Percentiles rank a stretch among this genome's conserved stretches.
Evolutionary conservation across 2,888 invertebrate species (phyloP).

Genomic region (Auanema freiburgensis): DNA sequence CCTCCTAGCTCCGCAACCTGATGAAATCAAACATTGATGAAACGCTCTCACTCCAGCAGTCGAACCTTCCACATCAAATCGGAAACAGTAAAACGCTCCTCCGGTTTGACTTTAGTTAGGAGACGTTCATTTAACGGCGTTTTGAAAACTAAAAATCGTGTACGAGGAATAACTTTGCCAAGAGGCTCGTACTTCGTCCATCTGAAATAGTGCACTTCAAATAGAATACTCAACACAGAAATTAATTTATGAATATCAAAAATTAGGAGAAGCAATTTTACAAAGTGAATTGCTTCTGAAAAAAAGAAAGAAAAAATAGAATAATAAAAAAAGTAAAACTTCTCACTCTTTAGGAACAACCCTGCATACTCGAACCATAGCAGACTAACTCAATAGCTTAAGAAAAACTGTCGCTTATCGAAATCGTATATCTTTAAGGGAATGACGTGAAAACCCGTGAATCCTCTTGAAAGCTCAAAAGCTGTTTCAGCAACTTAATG

Average conservation of each 20-base stretch:
- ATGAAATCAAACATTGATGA: conserved; percentile 19
- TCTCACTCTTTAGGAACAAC: conserved; percentile 58
- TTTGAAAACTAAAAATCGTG: conserved; percentile 78
- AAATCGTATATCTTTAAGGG: no score
- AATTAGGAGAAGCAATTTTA: conserved; percentile 3
- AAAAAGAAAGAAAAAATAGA: conserved; percentile 9
- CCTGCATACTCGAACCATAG: conserved; percentile 53
- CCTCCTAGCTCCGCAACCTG: conserved; percentile 52
- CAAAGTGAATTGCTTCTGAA: conserved; percentile 17
- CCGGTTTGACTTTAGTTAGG: conserved; percentile 64
- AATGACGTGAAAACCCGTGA: no score
- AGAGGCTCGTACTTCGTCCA: conserved; percentile 65
- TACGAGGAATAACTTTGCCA: conserved; percentile 74
- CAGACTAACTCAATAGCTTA: no score
- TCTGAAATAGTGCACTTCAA: conserved; percentile 52
- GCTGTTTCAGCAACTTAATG: no score
- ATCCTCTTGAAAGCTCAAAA: no score
- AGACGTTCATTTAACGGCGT: conserved; percentile 72
- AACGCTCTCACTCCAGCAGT: not conserved
- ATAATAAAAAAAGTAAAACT: conserved; percentile 28
- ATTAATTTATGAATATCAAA: conserved; percentile 1
- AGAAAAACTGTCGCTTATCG: no score
- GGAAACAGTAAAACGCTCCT: conserved; percentile 45
- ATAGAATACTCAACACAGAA: not conserved
- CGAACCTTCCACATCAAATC: conserved; percentile 49